Evolutionary conservation across 1,140 invertebrate species (phyloP).

Genomic region (Globodera ellingtonae): DNA sequence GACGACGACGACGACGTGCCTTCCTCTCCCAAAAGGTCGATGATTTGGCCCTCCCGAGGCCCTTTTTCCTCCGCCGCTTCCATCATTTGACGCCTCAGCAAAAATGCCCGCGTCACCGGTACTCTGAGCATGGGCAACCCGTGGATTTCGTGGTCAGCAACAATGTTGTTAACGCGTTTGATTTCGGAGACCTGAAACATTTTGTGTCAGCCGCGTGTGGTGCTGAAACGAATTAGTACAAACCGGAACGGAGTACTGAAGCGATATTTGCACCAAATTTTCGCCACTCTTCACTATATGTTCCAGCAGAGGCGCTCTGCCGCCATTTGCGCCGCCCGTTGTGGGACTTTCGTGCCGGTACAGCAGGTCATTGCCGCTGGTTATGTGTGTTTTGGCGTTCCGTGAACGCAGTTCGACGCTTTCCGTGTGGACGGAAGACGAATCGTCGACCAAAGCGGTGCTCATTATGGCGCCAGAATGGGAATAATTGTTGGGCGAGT

Average conservation of each 20-base stretch:
- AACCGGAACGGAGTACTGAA: constrained; percentile 21
- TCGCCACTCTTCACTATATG: constrained; percentile 28
- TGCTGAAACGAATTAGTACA: not conserved
- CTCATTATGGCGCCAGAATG: not conserved
- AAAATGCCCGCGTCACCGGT: constrained; percentile 38
- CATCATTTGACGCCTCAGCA: constrained; percentile 21
- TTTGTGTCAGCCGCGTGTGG: not conserved
- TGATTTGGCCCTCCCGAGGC: not conserved
- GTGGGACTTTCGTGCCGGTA: constrained; percentile 12
- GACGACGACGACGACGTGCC: not conserved
- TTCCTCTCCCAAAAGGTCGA: not conserved
- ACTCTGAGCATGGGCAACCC: constrained; percentile 37
- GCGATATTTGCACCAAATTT: constrained; percentile 25
- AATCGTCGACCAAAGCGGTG: not conserved
- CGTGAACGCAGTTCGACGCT: constrained; percentile 23
- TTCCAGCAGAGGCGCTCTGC: constrained; percentile 8
- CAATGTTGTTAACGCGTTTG: constrained; percentile 46
- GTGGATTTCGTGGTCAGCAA: constrained; percentile 40
- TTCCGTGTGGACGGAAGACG: not conserved
- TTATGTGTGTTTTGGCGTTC: constrained; percentile 5
- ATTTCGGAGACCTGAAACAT: constrained; percentile 44
- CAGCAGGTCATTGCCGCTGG: not conserved
- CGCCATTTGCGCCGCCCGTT: not conserved
- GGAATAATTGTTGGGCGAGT: constrained; percentile 7
- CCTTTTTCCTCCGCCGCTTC: constrained; percentile 1